Evolutionary conservation across 2,113 vertebrate species (phyloP).

Genomic region (Tetrao urogallus): DNA sequence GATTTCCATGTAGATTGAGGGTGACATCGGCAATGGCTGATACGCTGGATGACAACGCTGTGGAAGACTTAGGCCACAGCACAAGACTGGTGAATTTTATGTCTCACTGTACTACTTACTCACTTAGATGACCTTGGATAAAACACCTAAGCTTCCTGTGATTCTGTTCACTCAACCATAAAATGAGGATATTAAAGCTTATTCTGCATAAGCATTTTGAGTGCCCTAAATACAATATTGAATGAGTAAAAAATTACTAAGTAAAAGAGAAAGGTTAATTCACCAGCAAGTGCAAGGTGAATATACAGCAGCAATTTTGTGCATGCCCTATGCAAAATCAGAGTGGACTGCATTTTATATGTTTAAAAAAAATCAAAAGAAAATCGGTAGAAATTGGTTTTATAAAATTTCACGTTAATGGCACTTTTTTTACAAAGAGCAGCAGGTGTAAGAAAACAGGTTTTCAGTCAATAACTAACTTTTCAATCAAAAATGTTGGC

Average conservation of each 20-base stretch:
- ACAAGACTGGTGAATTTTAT: neutral
- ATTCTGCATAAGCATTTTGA: neutral
- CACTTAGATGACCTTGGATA: neutral
- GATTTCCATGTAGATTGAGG: neutral
- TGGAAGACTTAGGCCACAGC: neutral
- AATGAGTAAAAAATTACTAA: neutral
- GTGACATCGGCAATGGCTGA: neutral
- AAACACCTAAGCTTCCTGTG: neutral
- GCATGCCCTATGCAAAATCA: neutral
- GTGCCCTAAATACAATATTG: neutral
- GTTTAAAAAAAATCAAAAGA: neutral
- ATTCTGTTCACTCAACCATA: conserved; percentile 4
- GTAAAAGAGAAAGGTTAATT: neutral
- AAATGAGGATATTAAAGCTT: conserved; percentile 44
- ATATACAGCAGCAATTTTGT: neutral
- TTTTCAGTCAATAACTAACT: neutral
- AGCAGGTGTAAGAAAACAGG: neutral
- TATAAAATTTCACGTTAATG: neutral
- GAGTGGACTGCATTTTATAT: neutral
- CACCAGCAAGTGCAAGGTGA: neutral
- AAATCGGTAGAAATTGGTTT: neutral
- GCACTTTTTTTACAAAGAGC: neutral
- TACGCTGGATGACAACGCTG: neutral
- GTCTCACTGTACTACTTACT: neutral
- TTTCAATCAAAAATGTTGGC: neutral